Evolutionary conservation across 2,797 vertebrate species (phyloP), one percentile per base, ranked within the genome.

Genomic region (Meda fulgida): DNA sequence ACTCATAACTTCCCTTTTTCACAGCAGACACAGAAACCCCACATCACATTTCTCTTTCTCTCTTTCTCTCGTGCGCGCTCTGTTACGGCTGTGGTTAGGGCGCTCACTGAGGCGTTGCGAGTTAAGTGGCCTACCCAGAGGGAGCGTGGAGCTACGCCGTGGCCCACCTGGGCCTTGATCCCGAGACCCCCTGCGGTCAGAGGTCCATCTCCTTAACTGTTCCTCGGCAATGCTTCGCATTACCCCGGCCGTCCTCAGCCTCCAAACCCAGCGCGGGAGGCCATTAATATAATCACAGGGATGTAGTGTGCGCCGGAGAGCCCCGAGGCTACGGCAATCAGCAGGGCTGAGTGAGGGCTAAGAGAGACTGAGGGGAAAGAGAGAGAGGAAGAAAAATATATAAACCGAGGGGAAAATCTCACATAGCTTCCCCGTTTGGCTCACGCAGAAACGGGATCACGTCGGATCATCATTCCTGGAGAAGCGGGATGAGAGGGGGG

Each of bases 201-300:
- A 89, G 88, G 84, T 87, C 87, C 87, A 84, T 78, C 86, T 78
- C 78, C 84, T 83, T 85, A 83, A 78, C 82, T 36, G 36, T 80
- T 85, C 81, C 87, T 89, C 85, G 55, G 13, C 55, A 75, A 85
- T 82, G 82, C 87, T 83, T 23, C 78, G 65, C 86, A 84, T 89
- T 87, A 87, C 78, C 84, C 78, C 34, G 79, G 76, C 63, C 75
- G 55, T 89, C 86, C 80, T 87, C 80, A 85, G 85, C 85, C 89
- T 88, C 84, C 88, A 83, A 84, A 89, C 77, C 75, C 69, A 89
- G 89, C 89, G 85, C 78, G 89, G 90, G 90, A 85, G 90, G 88
- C 85, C 88, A 93, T 94, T 93, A 93, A 91, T 93, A 92, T 94
- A 94, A 95, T 94, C 93, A 94, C 92, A 91, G 92, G 90, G 93